Evolutionary conservation across 2,888 invertebrate genomes (phyloP).

Genomic region (Mechanitis messenoides): DNA sequence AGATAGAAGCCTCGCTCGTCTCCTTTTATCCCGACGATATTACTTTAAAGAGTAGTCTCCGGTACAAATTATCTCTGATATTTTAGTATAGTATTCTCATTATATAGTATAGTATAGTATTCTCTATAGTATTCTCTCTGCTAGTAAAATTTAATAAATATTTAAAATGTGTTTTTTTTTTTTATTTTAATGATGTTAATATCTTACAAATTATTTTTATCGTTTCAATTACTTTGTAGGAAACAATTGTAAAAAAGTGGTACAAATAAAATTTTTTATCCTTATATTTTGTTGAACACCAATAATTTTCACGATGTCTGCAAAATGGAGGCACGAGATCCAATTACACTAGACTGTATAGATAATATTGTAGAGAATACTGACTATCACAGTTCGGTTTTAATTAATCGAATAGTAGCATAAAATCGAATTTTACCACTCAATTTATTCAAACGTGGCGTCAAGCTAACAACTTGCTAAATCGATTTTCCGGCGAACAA

Average conservation of each 20-base stretch:
- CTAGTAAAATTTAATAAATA: too few species aligned
- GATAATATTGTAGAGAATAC: constrained; percentile 7
- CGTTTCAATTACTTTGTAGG: too few species aligned
- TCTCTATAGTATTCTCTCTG: too few species aligned
- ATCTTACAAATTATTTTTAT: too few species aligned
- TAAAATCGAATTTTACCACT: constrained; percentile 23
- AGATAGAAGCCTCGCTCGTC: too few species aligned
- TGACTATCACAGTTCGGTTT: constrained; percentile 24
- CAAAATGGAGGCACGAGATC: background rate
- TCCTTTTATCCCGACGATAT: too few species aligned
- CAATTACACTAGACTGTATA: constrained; percentile 10
- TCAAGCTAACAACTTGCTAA: constrained; percentile 28
- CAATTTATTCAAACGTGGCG: constrained; percentile 22
- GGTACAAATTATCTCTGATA: too few species aligned
- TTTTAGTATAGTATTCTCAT: too few species aligned
- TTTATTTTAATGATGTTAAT: too few species aligned
- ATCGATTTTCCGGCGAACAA: constrained; percentile 29
- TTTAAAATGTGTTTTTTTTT: too few species aligned
- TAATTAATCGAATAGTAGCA: constrained; percentile 27
- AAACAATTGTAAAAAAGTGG: background rate
- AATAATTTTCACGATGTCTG: background rate
- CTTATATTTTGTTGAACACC: background rate
- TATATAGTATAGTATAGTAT: too few species aligned
- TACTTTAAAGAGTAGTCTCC: too few species aligned
- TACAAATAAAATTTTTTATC: background rate